phyloP scores from a whole-genome alignment of 2,888 invertebrate genomes.

The Acleris literana region DNA sequence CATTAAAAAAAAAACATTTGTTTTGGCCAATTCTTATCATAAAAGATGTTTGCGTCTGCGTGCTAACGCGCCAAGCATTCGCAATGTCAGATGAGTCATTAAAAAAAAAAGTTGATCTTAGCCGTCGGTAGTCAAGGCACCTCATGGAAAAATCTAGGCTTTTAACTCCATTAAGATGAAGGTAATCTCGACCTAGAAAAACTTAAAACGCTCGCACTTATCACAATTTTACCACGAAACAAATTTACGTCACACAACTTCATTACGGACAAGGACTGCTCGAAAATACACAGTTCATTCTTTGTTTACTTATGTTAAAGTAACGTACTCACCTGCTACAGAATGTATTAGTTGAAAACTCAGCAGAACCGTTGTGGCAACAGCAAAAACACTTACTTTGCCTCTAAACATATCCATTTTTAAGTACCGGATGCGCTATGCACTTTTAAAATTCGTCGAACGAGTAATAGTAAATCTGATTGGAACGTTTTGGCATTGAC shows the following conservation, averaged over 20 bases:
- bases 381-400: slow-evolving; percentile 29
- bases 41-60: too few species aligned
- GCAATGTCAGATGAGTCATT: slow-evolving; percentile 18
- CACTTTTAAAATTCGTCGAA: slow-evolving; percentile 26
- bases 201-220: slow-evolving; percentile 2
- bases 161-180: slow-evolving; percentile 1
- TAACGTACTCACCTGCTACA: slow-evolving; percentile 16
- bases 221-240: slow-evolving; percentile 9
- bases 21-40: too few species aligned
- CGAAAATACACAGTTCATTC: slow-evolving; percentile 24
- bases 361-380: slow-evolving; percentile 11
- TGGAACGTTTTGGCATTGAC: slow-evolving; percentile 30
- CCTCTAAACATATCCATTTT: slow-evolving; percentile 27
- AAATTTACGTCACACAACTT: slow-evolving; percentile 10
- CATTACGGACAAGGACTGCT: slow-evolving; percentile 23
- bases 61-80: too few species aligned
- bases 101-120: neutral
- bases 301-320: slow-evolving; percentile 30
- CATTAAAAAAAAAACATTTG: too few species aligned
- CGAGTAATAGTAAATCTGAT: slow-evolving; percentile 4
- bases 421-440: slow-evolving; percentile 23
- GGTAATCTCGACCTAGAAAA: slow-evolving; percentile 6
- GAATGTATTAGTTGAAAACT: slow-evolving; percentile 10
- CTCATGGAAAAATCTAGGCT: slow-evolving; percentile 30
- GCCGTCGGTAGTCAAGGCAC: neutral